These are phyloP conservation scores for Epirrita christyi DNA, from an alignment of 2,888 invertebrate species.

Conservation along the genomic window DNA sequence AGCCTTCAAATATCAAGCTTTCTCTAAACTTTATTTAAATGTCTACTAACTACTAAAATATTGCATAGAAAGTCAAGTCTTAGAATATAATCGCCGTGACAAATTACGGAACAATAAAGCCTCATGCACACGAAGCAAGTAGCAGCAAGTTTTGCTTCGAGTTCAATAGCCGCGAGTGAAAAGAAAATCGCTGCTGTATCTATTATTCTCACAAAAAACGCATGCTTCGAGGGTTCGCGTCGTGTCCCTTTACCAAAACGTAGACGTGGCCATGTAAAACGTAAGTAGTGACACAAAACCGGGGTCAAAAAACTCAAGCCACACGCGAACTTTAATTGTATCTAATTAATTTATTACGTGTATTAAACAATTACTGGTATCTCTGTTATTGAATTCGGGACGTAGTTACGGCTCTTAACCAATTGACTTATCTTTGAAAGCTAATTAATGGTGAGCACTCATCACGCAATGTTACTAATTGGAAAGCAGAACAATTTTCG, in stretches of 20 bases:
- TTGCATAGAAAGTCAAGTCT: conserved; percentile 49
- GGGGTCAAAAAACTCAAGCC: conserved; percentile 41
- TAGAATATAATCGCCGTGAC: conserved; percentile 59
- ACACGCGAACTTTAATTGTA: conserved; percentile 79
- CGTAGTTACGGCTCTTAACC: conserved; percentile 63
- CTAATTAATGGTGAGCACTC: conserved; percentile 73
- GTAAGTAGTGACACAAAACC: conserved; percentile 26
- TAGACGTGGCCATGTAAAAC: neutral
- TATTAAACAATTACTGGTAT: conserved; percentile 83
- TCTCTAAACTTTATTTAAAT: conserved; percentile 35
- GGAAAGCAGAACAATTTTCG: conserved; percentile 59
- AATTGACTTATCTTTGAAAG: conserved; percentile 81
- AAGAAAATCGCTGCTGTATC: no score
- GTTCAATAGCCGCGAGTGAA: conserved; percentile 8
- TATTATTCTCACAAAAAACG: no score
- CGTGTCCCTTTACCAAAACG: conserved; percentile 12
- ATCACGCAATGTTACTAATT: conserved; percentile 76
- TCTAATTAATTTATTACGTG: conserved; percentile 84
- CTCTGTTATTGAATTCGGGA: conserved; percentile 78
- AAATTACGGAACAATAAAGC: conserved; percentile 58
- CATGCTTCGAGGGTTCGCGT: no score
- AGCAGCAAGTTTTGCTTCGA: conserved; percentile 7
- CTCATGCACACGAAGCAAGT: conserved; percentile 15
- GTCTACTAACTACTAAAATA: conserved; percentile 32
- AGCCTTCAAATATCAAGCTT: conserved; percentile 25